Conservation (phyloP, 2,797 vertebrate genomes). For the Sebastes trivittatus region DNA sequence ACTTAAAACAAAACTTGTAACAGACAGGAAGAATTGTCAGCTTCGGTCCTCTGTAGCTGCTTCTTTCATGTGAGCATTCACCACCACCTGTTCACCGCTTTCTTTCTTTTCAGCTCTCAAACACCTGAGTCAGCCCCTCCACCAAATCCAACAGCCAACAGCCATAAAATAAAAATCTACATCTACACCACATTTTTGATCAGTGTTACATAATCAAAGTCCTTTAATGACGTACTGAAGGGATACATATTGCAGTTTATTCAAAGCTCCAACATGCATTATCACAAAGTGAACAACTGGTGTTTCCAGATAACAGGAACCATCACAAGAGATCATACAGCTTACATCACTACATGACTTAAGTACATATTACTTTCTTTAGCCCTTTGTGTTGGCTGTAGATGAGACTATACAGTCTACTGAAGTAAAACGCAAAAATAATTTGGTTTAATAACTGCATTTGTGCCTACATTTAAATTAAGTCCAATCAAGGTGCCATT, state of each 20-base stretch:
- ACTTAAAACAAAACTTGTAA: background rate
- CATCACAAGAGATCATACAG: background rate
- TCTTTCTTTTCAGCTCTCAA: no score
- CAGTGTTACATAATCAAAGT: background rate
- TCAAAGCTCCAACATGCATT: background rate
- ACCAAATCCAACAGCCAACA: background rate
- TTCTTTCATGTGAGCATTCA: background rate
- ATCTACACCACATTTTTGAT: no score
- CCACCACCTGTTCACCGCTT: background rate
- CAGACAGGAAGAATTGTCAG: background rate
- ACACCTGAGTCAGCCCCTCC: background rate
- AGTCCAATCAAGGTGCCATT: background rate
- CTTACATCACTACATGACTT: background rate
- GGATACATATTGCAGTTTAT: background rate
- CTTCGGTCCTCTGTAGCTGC: background rate
- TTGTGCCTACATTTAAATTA: background rate
- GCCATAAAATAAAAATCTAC: background rate
- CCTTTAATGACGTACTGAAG: background rate
- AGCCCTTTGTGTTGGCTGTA: background rate
- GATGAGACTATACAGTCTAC: background rate
- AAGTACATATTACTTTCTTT: background rate
- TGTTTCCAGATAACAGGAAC: background rate
- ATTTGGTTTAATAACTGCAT: background rate
- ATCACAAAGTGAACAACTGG: background rate
- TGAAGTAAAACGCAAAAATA: background rate